phyloP scores from a whole-genome alignment of 2,113 vertebrate genomes.

The Mustela lutreola region DNA sequence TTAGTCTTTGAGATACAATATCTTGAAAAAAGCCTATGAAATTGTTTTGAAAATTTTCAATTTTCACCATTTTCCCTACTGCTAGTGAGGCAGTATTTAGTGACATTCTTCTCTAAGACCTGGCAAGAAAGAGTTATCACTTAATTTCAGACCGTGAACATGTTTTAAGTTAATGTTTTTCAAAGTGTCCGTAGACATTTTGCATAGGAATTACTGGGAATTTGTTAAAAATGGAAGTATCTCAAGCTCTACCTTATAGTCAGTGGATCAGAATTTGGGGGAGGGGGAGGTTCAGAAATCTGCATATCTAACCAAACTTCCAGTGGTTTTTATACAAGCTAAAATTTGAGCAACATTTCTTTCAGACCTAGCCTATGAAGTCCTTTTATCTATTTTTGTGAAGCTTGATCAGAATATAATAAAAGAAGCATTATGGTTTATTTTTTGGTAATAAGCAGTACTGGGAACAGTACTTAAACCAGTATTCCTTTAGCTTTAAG shows the following conservation, averaged over 20 bases:
- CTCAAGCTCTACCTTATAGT: neutral
- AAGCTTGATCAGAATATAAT: constrained; percentile 39
- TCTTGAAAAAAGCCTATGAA: constrained; percentile 6
- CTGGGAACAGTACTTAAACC: constrained; percentile 29
- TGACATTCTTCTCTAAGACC: neutral
- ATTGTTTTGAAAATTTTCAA: neutral
- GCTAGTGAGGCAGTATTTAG: neutral
- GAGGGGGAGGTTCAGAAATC: neutral
- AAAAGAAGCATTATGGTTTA: constrained; percentile 39
- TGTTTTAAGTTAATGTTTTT: constrained; percentile 53
- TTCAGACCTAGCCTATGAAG: constrained; percentile 14
- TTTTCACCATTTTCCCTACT: neutral
- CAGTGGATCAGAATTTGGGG: neutral
- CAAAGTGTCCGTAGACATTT: neutral
- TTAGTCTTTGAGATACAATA: neutral
- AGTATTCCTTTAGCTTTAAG: constrained; percentile 50
- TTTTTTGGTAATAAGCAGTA: neutral
- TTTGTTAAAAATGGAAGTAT: constrained; percentile 48
- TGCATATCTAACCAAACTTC: constrained; percentile 32
- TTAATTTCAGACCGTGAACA: neutral
- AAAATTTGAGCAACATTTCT: constrained; percentile 35
- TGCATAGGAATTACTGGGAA: neutral
- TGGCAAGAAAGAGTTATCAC: neutral
- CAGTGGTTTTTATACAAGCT: neutral
- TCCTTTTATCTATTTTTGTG: constrained; percentile 55